Conservation (phyloP, 2,888 invertebrate genomes). For the Gymnocheta viridis region DNA sequence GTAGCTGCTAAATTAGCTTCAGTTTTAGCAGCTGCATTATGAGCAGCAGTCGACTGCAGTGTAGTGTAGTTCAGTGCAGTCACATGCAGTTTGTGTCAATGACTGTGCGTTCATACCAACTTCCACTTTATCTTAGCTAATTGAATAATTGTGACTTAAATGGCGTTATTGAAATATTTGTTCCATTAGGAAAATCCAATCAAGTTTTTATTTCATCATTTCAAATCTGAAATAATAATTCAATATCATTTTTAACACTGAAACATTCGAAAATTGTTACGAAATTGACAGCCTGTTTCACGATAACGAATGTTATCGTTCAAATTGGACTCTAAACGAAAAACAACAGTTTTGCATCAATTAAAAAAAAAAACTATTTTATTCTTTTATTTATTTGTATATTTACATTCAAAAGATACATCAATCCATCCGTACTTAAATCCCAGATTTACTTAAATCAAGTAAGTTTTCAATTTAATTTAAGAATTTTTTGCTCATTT, state of each 20-base stretch:
- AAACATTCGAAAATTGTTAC: too few relatives aligned
- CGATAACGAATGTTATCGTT: too few relatives aligned
- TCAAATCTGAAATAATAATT: background rate
- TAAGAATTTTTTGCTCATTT: too few relatives aligned
- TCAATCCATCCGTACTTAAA: too few relatives aligned
- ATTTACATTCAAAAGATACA: too few relatives aligned
- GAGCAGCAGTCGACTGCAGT: background rate
- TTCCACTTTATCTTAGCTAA: conserved; percentile 61
- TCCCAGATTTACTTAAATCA: too few relatives aligned
- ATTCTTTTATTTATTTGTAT: too few relatives aligned
- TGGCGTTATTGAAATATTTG: conserved; percentile 20
- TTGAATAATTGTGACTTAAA: conserved; percentile 63
- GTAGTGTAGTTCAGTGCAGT: conserved; percentile 13
- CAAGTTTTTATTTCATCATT: background rate
- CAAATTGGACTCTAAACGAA: too few relatives aligned
- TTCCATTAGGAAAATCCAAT: background rate
- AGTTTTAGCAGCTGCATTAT: conserved; percentile 3
- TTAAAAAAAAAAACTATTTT: too few relatives aligned
- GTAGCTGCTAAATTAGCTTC: conserved; percentile 19
- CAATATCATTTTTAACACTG: background rate
- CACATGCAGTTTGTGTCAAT: conserved; percentile 38
- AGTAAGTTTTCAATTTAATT: too few relatives aligned
- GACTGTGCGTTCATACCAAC: conserved; percentile 44
- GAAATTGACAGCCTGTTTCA: too few relatives aligned
- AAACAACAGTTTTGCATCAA: too few relatives aligned